Evolutionary conservation across 2,113 vertebrate genomes (phyloP), one percentile per base, ranked within the genome.

Genomic region (Rutilus rutilus): DNA sequence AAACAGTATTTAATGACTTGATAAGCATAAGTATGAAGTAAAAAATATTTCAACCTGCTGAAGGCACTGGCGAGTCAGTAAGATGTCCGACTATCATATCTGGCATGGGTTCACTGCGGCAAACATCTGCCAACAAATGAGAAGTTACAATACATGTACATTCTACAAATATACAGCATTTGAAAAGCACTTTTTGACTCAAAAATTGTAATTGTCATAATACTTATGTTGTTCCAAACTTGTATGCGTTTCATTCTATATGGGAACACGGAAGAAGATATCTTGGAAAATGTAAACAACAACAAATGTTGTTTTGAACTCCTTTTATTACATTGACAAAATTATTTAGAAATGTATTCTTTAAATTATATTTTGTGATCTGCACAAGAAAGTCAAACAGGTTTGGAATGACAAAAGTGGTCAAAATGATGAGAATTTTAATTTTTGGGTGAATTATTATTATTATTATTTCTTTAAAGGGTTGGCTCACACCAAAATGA

Each of bases 11-110:
- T 17, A 62, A 59, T 54, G 5, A 57, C 10, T 78, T 54, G 73
- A 57, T 27, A 54, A n/a, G 4, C 23, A 21, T 2, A 42, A 10
- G 14, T 15, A 47, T 50, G 11, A 57, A 71, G 75, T 45, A 67
- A 42, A 30, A 52, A 15, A 21, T 7, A 27, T 65, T 64, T 52
- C 62, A 73, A 96, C 96, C 96, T 93, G 96, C 93, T 90, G 94
- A 93, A 90, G 94, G 94, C 0, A 95, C 86, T 87, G 92, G 92
- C 60, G 92, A 69, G 85, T 91, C 84, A 62, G 91, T 93, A 82
- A 91, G 86, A 85, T 91, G 90, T 86, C 91, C 93, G 75, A 88
- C 88, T 4, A 93, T 94, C 92, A 93, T 93, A 82, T 89, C 90
- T 71, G 93, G 93, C 80, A 96, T 93, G 23, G 86, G 85, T 88